Conservation (phyloP, 53 echinoderm and acorn worm genomes). For the Mesocentrotus franciscanus region DNA sequence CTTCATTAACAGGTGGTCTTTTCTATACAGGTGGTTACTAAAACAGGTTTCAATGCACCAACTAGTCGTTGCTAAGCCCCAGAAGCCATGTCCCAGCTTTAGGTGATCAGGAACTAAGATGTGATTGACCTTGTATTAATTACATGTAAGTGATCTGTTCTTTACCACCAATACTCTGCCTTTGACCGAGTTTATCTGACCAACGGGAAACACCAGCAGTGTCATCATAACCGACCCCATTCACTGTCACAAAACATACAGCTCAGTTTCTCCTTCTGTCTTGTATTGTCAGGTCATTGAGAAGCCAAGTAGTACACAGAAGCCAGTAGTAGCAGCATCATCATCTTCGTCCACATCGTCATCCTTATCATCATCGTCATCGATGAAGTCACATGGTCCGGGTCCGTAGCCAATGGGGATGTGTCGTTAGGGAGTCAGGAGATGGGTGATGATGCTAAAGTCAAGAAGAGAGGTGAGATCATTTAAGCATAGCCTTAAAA, state of each 20-base stretch:
- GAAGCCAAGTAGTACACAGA: neutral
- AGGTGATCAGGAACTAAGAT: neutral
- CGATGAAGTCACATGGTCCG: slow-evolving; percentile 34
- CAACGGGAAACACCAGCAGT: neutral
- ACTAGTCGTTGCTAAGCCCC: neutral
- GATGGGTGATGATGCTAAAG: slow-evolving; percentile 6
- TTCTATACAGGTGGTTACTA: neutral
- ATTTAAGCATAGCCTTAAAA: too few species aligned
- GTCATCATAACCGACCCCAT: neutral
- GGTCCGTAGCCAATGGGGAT: slow-evolving; percentile 50
- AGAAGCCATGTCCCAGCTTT: neutral
- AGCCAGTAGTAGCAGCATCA: neutral
- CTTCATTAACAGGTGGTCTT: too few species aligned
- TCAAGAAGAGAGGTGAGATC: slow-evolving; percentile 43
- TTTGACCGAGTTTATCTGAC: slow-evolving; percentile 16
- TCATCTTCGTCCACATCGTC: neutral
- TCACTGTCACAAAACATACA: too few species aligned
- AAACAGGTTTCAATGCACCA: neutral
- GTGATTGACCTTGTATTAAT: neutral
- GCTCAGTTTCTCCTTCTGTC: neutral
- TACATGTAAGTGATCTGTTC: neutral
- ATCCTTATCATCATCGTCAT: slow-evolving; percentile 44
- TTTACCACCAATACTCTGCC: neutral
- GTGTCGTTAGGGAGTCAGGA: slow-evolving; percentile 18
- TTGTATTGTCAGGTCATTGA: neutral